These are phyloP conservation scores for Contarinia nasturtii DNA, from an alignment of 1,140 invertebrate genomes.

Conservation along the genomic window DNA sequence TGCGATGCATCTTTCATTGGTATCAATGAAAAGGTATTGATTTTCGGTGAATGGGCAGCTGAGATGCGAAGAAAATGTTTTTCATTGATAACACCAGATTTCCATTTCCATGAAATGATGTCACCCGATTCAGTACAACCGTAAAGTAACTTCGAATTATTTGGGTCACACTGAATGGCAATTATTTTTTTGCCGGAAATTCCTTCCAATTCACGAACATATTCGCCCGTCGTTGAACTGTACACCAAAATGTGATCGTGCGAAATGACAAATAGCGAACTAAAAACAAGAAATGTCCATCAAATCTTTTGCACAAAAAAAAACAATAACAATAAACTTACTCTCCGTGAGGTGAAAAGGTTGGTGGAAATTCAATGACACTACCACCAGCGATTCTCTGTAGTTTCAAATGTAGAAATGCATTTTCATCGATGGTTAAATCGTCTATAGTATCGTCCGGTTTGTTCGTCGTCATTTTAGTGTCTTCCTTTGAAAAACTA, in stretches of 20 bases:
- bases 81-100: conserved; percentile 26
- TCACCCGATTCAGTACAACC: conserved; percentile 32
- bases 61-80: conserved; percentile 11
- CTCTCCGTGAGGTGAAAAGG: conserved; percentile 42
- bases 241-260: conserved; percentile 33
- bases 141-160: conserved; percentile 26
- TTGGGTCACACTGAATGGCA: conserved; percentile 26
- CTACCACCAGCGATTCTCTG: conserved; percentile 33
- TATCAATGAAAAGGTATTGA: conserved; percentile 5
- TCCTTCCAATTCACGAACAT: conserved; percentile 30
- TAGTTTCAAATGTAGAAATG: conserved; percentile 9
- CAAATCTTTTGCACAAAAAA: background rate
- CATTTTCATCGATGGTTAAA: too few relatives aligned
- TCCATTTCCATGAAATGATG: conserved; percentile 31
- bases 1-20: background rate
- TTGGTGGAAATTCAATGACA: conserved; percentile 34
- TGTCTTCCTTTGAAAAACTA: too few relatives aligned
- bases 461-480: too few relatives aligned
- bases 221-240: conserved; percentile 31
- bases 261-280: conserved; percentile 34
- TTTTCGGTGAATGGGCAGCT: too few relatives aligned
- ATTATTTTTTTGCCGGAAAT: conserved; percentile 23
- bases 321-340: conserved; percentile 22
- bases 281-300: conserved; percentile 15
- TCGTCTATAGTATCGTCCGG: too few relatives aligned